Conservation (phyloP, 1,140 invertebrate species). For the Glomeris maerens region DNA sequence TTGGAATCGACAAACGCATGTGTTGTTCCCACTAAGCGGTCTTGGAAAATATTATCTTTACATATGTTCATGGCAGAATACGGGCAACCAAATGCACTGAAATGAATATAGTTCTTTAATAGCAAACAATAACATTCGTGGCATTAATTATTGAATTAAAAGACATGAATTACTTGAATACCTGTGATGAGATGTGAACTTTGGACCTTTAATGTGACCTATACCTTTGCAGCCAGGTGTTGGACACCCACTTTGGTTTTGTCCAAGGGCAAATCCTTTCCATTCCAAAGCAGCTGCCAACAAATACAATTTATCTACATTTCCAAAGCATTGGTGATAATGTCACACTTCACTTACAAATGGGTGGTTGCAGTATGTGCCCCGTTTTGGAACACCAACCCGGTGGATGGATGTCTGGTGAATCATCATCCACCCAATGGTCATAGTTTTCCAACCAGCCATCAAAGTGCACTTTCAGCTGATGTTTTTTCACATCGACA, state of each 20-base stretch:
- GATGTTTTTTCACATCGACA: conserved; percentile 42
- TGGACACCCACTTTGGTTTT: conserved; percentile 45
- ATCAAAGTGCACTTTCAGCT: conserved; percentile 70
- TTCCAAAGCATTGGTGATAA: too few relatives aligned
- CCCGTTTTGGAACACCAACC: conserved; percentile 79
- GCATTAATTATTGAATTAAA: too few relatives aligned
- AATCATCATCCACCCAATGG: conserved; percentile 83
- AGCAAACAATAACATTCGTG: background rate
- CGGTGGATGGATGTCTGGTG: conserved; percentile 73
- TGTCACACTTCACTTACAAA: conserved; percentile 24
- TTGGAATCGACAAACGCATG: conserved; percentile 1
- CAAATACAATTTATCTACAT: too few relatives aligned
- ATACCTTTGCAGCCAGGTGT: conserved; percentile 61
- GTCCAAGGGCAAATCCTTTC: too few relatives aligned
- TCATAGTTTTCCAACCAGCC: conserved; percentile 75
- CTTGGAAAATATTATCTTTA: conserved; percentile 35
- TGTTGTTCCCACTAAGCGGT: conserved; percentile 24
- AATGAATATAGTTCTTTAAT: conserved; percentile 15
- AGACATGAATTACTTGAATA: conserved; percentile 19
- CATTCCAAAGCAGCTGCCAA: too few relatives aligned
- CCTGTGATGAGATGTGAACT: conserved; percentile 55
- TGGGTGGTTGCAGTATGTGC: conserved; percentile 66
- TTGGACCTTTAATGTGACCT: conserved; percentile 59
- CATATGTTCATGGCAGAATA: conserved; percentile 57
- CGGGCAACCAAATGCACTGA: conserved; percentile 59